Evolutionary conservation across 2,113 vertebrate genomes (phyloP).

Genomic region (Nycticebus coucang): DNA sequence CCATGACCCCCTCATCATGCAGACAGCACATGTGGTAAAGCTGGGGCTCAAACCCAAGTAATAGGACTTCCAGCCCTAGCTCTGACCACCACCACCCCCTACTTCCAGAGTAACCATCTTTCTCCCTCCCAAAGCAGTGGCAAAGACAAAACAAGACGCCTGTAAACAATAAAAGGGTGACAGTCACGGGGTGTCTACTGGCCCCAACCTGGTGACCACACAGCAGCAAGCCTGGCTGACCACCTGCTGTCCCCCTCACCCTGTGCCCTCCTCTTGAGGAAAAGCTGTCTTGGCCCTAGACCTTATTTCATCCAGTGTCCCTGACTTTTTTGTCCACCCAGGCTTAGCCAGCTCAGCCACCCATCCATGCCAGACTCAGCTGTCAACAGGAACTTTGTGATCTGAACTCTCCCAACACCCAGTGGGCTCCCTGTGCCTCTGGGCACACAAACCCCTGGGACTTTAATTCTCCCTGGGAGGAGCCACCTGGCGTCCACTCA

Average conservation of each 20-base stretch:
- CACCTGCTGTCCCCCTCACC: neutral
- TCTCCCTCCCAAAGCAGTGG: neutral
- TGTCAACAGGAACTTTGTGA: neutral
- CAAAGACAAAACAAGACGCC: neutral
- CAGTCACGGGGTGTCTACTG: neutral
- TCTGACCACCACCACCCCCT: neutral
- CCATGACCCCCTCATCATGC: neutral
- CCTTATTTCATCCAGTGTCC: neutral
- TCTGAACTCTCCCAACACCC: neutral
- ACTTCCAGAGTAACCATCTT: neutral
- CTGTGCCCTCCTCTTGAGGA: neutral
- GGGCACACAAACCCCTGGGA: neutral
- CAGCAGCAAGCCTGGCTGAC: neutral
- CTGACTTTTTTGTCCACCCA: neutral
- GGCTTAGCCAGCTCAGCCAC: neutral
- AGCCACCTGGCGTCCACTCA: neutral
- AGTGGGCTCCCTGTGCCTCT: neutral
- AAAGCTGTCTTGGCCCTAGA: neutral
- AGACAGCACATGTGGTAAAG: neutral
- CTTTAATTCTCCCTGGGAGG: neutral
- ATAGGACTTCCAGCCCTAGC: neutral
- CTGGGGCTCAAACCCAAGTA: neutral
- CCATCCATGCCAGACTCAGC: neutral
- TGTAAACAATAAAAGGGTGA: too few relatives aligned
- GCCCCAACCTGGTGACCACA: neutral